Percentiles rank a stretch among this genome's conserved stretches.
Conservation (phyloP, 2,888 invertebrate species). For the Tenthredo scrophulariae region DNA sequence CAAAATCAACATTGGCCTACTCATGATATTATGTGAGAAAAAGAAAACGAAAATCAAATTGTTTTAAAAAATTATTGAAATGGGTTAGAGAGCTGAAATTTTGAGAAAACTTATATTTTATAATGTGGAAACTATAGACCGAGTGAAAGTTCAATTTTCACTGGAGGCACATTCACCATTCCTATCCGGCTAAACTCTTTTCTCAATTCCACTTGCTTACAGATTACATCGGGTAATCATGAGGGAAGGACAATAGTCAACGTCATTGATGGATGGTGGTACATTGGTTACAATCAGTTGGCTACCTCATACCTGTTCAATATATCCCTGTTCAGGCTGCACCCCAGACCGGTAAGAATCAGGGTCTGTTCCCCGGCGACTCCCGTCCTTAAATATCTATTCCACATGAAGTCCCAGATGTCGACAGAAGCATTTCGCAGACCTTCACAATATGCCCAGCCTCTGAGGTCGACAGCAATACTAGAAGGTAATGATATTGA, state of each 20-base stretch:
- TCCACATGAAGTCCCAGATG: slow-evolving; percentile 81
- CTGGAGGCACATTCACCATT: too few relatives aligned
- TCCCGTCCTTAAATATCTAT: slow-evolving; percentile 79
- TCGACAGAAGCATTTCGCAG: slow-evolving; percentile 72
- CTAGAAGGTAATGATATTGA: slow-evolving; percentile 55
- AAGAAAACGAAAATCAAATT: too few relatives aligned
- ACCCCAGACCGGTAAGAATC: slow-evolving; percentile 84
- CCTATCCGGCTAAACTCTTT: not conserved
- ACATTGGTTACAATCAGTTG: not conserved
- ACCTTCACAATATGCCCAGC: slow-evolving; percentile 62
- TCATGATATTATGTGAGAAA: too few relatives aligned
- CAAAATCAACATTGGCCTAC: too few relatives aligned
- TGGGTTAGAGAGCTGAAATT: too few relatives aligned
- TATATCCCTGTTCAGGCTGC: slow-evolving; percentile 81
- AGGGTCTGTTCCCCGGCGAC: slow-evolving; percentile 82
- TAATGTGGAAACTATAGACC: too few relatives aligned
- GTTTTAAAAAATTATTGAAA: too few relatives aligned
- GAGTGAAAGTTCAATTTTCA: too few relatives aligned
- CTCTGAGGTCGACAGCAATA: slow-evolving; percentile 58
- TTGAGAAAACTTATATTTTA: too few relatives aligned
- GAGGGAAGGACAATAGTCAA: not conserved
- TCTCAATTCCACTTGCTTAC: not conserved
- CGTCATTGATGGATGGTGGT: not conserved
- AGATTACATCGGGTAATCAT: not conserved
- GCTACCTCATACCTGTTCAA: slow-evolving; percentile 79